Evolutionary conservation across 2,113 vertebrate species (phyloP).

Genomic region (Brachypodius melanocephalos): DNA sequence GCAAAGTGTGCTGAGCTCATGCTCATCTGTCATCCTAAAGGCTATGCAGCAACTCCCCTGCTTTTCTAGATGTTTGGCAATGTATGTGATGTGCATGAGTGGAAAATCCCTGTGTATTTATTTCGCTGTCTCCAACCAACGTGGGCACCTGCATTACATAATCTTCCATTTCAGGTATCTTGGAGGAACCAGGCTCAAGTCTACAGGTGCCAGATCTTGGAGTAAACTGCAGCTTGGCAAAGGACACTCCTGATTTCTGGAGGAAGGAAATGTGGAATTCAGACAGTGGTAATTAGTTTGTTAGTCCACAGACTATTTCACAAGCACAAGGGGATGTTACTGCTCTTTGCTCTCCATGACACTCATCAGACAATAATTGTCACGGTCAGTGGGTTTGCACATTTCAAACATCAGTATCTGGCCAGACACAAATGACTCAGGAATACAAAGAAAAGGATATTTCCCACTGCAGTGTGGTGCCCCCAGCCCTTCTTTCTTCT

Average conservation of each 20-base stretch:
- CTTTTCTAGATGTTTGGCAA: neutral
- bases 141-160: neutral
- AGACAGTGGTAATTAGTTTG: conserved; percentile 20
- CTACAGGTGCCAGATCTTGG: neutral
- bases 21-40: neutral
- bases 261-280: conserved; percentile 18
- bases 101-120: fast-evolving
- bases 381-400: neutral
- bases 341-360: neutral
- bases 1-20: neutral
- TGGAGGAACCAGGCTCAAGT: neutral
- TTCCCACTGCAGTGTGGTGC: neutral
- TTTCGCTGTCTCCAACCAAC: neutral
- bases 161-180: neutral
- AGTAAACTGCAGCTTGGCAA: conserved; percentile 8
- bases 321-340: conserved; percentile 41
- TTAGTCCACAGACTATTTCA: conserved; percentile 51
- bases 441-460: neutral
- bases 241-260: neutral
- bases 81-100: neutral
- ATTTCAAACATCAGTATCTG: neutral
- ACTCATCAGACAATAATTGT: neutral
- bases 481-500: neutral
- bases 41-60: fast-evolving
- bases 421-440: neutral